Conservation (phyloP, 1,140 invertebrate genomes). For the Sitodiplosis mosellana region DNA sequence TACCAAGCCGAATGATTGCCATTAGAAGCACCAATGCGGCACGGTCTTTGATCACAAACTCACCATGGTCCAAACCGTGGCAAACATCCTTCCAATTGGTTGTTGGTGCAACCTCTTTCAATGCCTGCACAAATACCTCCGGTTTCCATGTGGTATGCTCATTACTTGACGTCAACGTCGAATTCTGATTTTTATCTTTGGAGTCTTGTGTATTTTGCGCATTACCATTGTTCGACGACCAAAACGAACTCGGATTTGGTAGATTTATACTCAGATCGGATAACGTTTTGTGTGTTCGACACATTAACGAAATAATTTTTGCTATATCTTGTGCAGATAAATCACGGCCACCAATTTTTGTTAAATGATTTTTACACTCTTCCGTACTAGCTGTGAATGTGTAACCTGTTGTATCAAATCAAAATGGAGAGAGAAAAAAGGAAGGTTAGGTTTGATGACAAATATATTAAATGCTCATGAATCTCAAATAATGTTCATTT, state of each 20-base stretch:
- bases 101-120: conserved; percentile 74
- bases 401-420: conserved; percentile 32
- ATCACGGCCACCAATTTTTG: conserved; percentile 54
- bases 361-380: conserved; percentile 69
- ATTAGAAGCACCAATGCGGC: conserved; percentile 64
- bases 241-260: conserved; percentile 40
- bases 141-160: conserved; percentile 69
- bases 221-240: conserved; percentile 21
- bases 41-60: conserved; percentile 75
- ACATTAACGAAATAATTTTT: conserved; percentile 71
- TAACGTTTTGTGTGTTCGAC: conserved; percentile 54
- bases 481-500: too few species aligned
- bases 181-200: conserved; percentile 3
- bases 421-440: background rate
- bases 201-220: conserved; percentile 11
- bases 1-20: conserved; percentile 55
- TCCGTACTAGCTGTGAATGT: conserved; percentile 70
- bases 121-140: conserved; percentile 75
- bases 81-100: conserved; percentile 87
- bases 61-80: conserved; percentile 71
- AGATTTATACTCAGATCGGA: conserved; percentile 43
- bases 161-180: conserved; percentile 17
- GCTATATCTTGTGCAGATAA: conserved; percentile 65
- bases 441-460: too few species aligned
- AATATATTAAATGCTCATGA: too few species aligned